Conservation (phyloP, 2,113 vertebrate species). For the Stegostoma tigrinum region DNA sequence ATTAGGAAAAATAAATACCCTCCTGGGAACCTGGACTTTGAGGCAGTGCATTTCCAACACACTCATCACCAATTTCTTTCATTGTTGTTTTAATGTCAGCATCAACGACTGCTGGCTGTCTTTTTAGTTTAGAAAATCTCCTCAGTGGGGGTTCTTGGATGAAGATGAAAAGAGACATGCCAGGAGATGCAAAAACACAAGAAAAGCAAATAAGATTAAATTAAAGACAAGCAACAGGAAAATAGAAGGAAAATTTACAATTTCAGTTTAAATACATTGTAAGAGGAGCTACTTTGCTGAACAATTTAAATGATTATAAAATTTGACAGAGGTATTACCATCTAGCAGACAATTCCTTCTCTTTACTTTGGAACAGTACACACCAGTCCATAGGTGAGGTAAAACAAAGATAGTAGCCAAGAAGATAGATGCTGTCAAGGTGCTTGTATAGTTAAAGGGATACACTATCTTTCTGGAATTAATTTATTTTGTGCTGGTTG, state of each 20-base stretch:
- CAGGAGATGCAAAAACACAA: conserved; percentile 41
- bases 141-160: conserved; percentile 48
- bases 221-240: conserved; percentile 41
- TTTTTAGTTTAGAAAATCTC: conserved; percentile 62
- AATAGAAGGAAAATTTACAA: conserved; percentile 46
- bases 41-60: conserved; percentile 45
- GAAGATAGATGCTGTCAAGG: neutral
- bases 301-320: neutral
- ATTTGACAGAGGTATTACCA: neutral
- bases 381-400: neutral
- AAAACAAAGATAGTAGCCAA: neutral
- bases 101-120: conserved; percentile 46
- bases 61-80: conserved; percentile 40
- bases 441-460: too few relatives aligned
- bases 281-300: neutral
- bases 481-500: neutral
- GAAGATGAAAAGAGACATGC: conserved; percentile 41
- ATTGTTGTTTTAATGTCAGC: conserved; percentile 38
- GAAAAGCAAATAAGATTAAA: conserved; percentile 37
- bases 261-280: neutral
- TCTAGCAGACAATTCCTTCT: neutral
- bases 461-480: neutral
- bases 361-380: neutral
- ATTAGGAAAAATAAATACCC: conserved; percentile 48
- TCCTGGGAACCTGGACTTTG: conserved; percentile 42